A percentile compares a stretch with the other conserved stretches of the same genome.
These are phyloP conservation scores for Uropetala carovei DNA, from an alignment of 2,888 invertebrate genomes.

Conservation along the genomic window DNA sequence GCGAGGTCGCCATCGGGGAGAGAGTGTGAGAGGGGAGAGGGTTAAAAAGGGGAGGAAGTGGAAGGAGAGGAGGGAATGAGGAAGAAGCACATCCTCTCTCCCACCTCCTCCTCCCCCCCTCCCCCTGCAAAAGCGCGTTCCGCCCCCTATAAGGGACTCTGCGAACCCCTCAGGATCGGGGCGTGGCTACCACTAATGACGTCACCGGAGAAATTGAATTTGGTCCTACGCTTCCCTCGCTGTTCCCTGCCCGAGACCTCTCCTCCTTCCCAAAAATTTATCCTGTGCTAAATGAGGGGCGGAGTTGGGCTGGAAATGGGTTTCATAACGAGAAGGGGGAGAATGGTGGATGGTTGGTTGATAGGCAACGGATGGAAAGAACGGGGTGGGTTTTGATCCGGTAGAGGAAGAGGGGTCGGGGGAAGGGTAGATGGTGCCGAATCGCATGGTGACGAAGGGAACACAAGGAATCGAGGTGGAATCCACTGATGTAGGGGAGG, in stretches of 20 bases:
- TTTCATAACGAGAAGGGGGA: constrained; percentile 8
- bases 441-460: neutral
- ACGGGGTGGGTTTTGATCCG: neutral
- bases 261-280: neutral
- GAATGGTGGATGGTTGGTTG: neutral
- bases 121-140: neutral
- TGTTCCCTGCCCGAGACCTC: neutral
- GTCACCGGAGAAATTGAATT: constrained; percentile 47
- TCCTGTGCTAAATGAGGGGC: neutral
- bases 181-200: constrained; percentile 14
- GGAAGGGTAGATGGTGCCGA: too few species aligned
- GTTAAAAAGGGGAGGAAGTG: constrained; percentile 21
- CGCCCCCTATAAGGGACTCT: neutral
- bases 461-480: neutral
- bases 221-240: neutral
- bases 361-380: neutral
- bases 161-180: constrained; percentile 11
- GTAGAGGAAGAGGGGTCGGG: too few species aligned
- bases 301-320: constrained; percentile 21
- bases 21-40: neutral
- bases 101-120: too few species aligned
- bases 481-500: too few species aligned
- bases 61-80: neutral
- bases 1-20: neutral
- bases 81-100: neutral